Base-by-base conservation (phyloP, 2,888 invertebrate species). In the Drosophila neotestacea region DNA sequence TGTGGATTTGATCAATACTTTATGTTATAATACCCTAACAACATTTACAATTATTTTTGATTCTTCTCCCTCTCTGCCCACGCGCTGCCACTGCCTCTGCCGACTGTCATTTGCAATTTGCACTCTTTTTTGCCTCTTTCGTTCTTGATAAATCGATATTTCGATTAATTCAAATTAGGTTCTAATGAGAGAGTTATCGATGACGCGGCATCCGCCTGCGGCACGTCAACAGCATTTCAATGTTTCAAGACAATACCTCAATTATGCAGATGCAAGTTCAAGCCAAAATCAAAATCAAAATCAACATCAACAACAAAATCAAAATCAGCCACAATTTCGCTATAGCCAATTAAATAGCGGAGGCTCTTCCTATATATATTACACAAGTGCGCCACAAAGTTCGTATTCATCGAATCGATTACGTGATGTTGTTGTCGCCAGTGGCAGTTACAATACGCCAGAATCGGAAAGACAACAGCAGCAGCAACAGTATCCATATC, bases 321-420 rank as follows among this genome's bases (percentile, higher is more conserved):
- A 10, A 42, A 36, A 13, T 28, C 68, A 50, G 42, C 6, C 63
- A 36, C 55, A 16, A 6, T 69, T 59, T 36, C 48, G 61, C 6
- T 68, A 42, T 55, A 54, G 50, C 36, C 75, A 51, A 46, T 44
- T 74, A 30, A 62, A 56, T 42, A 68, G 58, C 51, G 51, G 62
- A 55, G 36, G 64, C 42, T 70, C 61, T 36, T 76, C 75, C 62
- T 82, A 67, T 50, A 64, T 81, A 30, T 85, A 82, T 52, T 85
- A 65, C 48, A 48, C 48, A 10, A 69, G 80, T 63, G 88, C 85
- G 39, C 85, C 85, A 9, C 85, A 85, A 54, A 85, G 85, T 54
- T 85, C 85, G 48, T 85, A 85, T 52, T 85, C 85, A 42, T 85
- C 85, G 69, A 85, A 85, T 68, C 89, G 85, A 4, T 46, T 81